Percentiles rank a stretch among this genome's conserved stretches.
Conservation (phyloP, 2,797 vertebrate genomes). For the Sternotherus odoratus region DNA sequence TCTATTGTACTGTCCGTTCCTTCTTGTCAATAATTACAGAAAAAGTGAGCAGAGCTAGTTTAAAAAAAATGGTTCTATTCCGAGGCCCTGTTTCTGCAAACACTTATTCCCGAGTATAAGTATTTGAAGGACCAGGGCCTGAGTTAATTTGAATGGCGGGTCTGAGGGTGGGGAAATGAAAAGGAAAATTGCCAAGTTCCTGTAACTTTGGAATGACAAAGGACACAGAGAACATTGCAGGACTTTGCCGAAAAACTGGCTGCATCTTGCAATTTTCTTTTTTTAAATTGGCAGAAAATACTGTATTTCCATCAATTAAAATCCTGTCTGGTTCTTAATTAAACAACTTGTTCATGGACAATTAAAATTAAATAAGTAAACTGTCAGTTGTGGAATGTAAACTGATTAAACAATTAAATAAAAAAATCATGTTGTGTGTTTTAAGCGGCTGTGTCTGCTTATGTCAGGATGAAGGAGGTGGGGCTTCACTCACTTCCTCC, state of each 20-base stretch:
- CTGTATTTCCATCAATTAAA: slow-evolving; percentile 80
- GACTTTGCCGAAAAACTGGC: slow-evolving; percentile 68
- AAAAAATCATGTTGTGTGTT: slow-evolving; percentile 85
- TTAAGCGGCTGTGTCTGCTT: slow-evolving; percentile 74
- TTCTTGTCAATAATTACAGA: slow-evolving; percentile 74
- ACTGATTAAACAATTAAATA: slow-evolving; percentile 87
- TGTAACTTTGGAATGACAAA: slow-evolving; percentile 59
- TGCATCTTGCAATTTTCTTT: slow-evolving; percentile 77
- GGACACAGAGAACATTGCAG: slow-evolving; percentile 64
- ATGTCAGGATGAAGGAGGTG: background rate
- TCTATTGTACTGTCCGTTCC: slow-evolving; percentile 76
- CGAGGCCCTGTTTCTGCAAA: slow-evolving; percentile 59
- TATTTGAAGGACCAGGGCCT: slow-evolving; percentile 36
- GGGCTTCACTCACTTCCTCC: background rate
- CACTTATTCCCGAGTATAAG: background rate
- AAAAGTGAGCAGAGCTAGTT: slow-evolving; percentile 74
- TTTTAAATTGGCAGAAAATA: slow-evolving; percentile 78
- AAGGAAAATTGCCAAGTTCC: slow-evolving; percentile 62
- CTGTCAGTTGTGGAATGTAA: slow-evolving; percentile 88
- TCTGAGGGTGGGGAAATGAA: slow-evolving; percentile 64
- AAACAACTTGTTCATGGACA: slow-evolving; percentile 85
- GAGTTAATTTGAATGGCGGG: slow-evolving; percentile 52
- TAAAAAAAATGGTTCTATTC: slow-evolving; percentile 24
- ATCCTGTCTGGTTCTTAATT: slow-evolving; percentile 84
- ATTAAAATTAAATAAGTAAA: slow-evolving; percentile 82